Evolutionary conservation across 2,113 vertebrate genomes (phyloP), one percentile per base, ranked within the genome.

Genomic region (Callionymus lyra): DNA sequence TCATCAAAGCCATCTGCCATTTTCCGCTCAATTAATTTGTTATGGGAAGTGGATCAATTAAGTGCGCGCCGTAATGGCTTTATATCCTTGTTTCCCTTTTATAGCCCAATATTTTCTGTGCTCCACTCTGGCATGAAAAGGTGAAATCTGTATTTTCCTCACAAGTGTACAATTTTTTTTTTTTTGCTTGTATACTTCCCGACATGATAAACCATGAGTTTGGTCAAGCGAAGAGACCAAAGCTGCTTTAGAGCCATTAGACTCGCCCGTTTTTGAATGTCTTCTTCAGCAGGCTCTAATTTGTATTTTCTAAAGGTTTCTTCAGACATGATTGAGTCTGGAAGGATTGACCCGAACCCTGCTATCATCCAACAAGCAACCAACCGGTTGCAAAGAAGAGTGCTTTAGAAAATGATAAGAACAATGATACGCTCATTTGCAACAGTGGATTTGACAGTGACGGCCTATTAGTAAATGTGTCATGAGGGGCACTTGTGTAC

Each of bases 21-120:
- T 87, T 87, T 87, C 85, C 77, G 71, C 77, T 81, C 84, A 84
- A 85, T 87, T 86, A 85, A 85, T 84, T 83, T 79, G 75, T 79
- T 82, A 82, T 80, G 82, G 83, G 82, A 81, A 77, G 77, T 73
- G 72, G 82, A 86, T 87, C 85, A 86, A 87, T 86, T 87, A 85
- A 83, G 81, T 81, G 80, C 50, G 49, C 56, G 50, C 59, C 47
- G 68, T 83, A 84, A 87, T 86, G 81, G 76, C 83, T 86, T 85
- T 79, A 82, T 84, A 82, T 83, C 77, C 82, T 86, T 79, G 77
- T 86, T 85, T 83, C 76, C 63, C 62, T 81, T 80, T 87, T 85
- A 85, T 82, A 70, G 81, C 75, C 81, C 76, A 81, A 84, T 87
- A 85, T 86, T 84, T 82, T 83, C 76, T 77, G 72, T 65, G 78